Base-by-base conservation (phyloP, 2,888 invertebrate species). In the Anoncus sp. region DNA sequence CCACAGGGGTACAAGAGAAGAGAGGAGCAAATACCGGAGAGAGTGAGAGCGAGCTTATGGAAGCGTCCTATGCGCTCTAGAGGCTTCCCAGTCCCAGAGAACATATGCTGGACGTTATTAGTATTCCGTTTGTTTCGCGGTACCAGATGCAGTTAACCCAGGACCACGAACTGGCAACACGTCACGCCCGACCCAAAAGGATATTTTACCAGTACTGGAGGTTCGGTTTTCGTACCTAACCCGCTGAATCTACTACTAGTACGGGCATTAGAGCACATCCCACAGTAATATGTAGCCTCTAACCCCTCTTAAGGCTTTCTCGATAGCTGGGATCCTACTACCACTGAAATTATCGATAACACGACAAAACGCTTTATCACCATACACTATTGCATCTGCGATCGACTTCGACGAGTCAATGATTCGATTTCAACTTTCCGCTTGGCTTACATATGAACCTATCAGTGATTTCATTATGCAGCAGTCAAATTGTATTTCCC, bases 61-160 rank as follows among this genome's bases (percentile, higher is more conserved):
- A 57, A 49, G 53, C 67, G 60, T 45, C 65, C 60, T 60, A 43
- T 22, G 38, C 40, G 38, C n/a, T 57, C 38, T 65, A 27, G 55
- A 65, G 53, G 75, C 59, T 62, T 51, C 55, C 51, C 67, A 67
- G 57, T 72, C 67, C 53, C 74, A 63, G 51, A 63, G 51, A 71
- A 65, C 77, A 76, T 74, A 72, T 76, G 75, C 72, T 82, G 81
- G 81, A 84, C 80, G 85, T 85, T 86, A 87, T 89, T 89, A 89
- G 89, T 89, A 89, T 89, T 88, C 89, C 87, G 87, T 88, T 86
- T 87, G 87, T 88, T 86, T 84, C 83, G 81, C 82, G 83, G 86
- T 83, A 81, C 83, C 89, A 87, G 89, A 89, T 89, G 89, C 85
- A 87, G 81, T 88, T 87, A 87, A 83, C 62, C 83, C 83, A 76